Evolutionary conservation across 1,140 invertebrate species (phyloP).

Genomic region (Micrasema minimum): DNA sequence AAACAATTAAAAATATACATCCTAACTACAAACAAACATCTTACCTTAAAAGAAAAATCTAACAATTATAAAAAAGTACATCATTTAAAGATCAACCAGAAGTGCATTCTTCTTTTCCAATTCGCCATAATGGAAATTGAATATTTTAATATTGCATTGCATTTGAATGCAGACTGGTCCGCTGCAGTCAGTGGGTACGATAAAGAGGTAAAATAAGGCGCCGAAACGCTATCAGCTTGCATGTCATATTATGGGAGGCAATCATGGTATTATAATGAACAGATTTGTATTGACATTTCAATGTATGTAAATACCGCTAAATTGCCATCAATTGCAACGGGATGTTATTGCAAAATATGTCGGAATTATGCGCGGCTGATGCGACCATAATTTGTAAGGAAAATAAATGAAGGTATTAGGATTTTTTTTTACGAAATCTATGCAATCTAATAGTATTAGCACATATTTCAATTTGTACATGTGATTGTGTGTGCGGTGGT

Average conservation of each 20-base stretch:
- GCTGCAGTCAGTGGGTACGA: neutral
- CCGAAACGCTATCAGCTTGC: slow-evolving; percentile 5
- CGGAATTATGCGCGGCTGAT: neutral
- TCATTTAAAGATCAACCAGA: no score
- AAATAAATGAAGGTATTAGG: neutral
- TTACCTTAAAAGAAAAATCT: no score
- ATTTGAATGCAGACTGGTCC: neutral
- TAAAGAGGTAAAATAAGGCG: neutral
- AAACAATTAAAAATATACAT: no score
- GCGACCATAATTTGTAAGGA: neutral
- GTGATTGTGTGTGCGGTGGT: no score
- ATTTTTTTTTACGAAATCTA: neutral
- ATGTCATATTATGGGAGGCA: neutral
- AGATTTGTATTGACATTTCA: slow-evolving; percentile 15
- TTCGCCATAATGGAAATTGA: neutral
- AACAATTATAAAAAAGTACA: no score
- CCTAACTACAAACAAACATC: no score
- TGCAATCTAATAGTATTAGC: no score
- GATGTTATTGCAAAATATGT: neutral
- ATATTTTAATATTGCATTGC: neutral
- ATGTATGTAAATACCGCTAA: neutral
- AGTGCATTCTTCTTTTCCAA: neutral
- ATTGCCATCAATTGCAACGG: neutral
- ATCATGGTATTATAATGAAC: no score
- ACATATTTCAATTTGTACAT: no score